Base-by-base conservation (phyloP, 2,113 vertebrate species). In the Pardalotus punctatus region DNA sequence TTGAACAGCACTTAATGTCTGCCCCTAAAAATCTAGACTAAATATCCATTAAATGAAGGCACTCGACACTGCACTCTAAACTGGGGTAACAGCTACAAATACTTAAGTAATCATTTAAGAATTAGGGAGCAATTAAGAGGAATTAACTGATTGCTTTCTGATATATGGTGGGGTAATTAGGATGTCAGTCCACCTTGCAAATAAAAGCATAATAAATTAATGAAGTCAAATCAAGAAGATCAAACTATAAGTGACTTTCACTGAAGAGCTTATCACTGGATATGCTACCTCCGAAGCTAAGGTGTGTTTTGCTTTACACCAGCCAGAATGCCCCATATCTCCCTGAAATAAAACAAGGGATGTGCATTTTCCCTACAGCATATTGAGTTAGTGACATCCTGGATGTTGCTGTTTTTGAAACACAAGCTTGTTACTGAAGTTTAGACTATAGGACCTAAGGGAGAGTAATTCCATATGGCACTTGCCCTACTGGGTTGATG, bases 1-100 rank as follows among this genome's bases (percentile, higher is more conserved):
- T 97, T 98, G 74, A 96, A 84, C 51, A 90, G 67, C 27, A 36
- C 50, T 94, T 96, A 81, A 42, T 93, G 94, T 77, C 78, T 36
- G 6, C 31, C 58, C 86, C 3, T 6, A 42, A 97, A 97, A 95
- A 66, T 84, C 43, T 93, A 36, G 60, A 86, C 74, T 94, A 80
- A 96, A 86, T 81, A 70, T 5, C 24, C 33, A 33, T 56, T 82
- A 96, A 95, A 58, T 81, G 60, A 79, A 86, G 65, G 14, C 21
- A 90, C 17, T 84, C 70, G 80, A 56, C 5, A 62, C 73, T 51
- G 28, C 28, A 57, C 7, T 47, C 64, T 93, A 42, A 76, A 56
- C 5, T 58, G 66, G 28, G 18, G 36, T 12, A 89, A 72, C 24
- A 72, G 62, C 61, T 88, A 58, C 11, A 83, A 94, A 60, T 85